Evolutionary conservation across 1,140 invertebrate species (phyloP).

Genomic region (Calliopsis andreniformis): DNA sequence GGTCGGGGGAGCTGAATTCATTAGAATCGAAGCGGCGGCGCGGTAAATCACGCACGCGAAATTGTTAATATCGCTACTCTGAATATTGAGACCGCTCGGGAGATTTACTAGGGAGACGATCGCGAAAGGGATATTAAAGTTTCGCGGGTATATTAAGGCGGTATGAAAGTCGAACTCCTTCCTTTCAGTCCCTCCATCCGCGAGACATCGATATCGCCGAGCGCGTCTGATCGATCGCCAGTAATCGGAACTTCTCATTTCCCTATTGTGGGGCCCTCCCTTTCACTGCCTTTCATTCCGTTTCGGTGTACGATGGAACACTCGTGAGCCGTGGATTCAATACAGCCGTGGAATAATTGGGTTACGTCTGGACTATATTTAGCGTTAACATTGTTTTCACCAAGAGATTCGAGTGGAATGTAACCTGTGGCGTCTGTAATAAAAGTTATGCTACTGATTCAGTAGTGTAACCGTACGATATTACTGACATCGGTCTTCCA

Average conservation of each 20-base stretch:
- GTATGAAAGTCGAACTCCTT: conserved; percentile 13
- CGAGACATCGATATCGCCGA: conserved; percentile 9
- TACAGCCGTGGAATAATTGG: too few species aligned
- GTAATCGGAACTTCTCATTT: conserved; percentile 5
- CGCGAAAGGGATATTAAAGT: conserved; percentile 40
- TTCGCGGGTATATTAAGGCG: conserved; percentile 30
- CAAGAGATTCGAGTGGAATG: too few species aligned
- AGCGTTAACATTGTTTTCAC: too few species aligned
- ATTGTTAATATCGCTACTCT: conserved; percentile 51
- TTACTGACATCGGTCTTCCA: too few species aligned
- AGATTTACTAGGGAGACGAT: conserved; percentile 32
- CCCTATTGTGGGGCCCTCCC: too few species aligned
- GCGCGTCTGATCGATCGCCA: conserved; percentile 14
- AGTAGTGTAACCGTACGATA: neutral
- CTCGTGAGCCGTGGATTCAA: too few species aligned
- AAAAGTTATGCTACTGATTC: neutral
- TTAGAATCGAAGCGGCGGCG: conserved; percentile 31
- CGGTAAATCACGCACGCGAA: conserved; percentile 54
- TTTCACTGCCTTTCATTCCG: too few species aligned
- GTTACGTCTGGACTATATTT: too few species aligned
- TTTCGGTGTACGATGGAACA: too few species aligned
- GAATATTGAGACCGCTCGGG: conserved; percentile 44
- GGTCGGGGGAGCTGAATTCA: conserved; percentile 16
- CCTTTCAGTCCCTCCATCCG: neutral
- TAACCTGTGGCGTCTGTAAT: too few species aligned